Conservation (phyloP, 2,888 invertebrate genomes). For the Didymodactylos carnosus region DNA sequence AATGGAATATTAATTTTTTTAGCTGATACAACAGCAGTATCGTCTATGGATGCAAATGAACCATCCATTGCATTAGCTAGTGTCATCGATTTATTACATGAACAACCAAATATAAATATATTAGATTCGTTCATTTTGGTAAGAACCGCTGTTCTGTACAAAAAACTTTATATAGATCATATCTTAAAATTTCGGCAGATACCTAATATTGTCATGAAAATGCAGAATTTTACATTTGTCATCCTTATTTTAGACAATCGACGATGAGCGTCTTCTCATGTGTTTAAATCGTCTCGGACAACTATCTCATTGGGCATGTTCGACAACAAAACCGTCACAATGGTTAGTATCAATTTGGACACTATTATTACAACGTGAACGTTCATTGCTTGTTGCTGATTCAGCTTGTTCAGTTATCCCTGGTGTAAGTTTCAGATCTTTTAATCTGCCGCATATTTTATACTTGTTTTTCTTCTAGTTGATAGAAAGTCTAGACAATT, state of each 20-base stretch:
- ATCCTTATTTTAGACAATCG: background rate
- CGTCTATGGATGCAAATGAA: too few relatives aligned
- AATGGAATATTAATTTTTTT: background rate
- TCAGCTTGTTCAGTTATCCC: background rate
- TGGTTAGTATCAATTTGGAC: background rate
- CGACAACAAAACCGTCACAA: background rate
- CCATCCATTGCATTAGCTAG: background rate
- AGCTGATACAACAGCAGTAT: background rate
- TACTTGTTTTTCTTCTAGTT: background rate
- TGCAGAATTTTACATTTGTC: too few relatives aligned
- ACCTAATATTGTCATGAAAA: too few relatives aligned
- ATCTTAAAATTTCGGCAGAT: too few relatives aligned
- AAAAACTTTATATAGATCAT: background rate
- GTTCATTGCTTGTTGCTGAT: background rate
- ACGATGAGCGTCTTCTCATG: background rate
- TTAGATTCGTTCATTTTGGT: background rate
- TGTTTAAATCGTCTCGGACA: background rate
- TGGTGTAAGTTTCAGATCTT: background rate
- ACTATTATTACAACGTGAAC: conserved; percentile 1
- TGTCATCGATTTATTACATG: background rate
- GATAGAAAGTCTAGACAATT: background rate
- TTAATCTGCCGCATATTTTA: too few relatives aligned
- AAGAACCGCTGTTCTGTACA: background rate
- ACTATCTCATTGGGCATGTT: background rate
- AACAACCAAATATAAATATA: background rate